phyloP scores from a whole-genome alignment of 1,140 invertebrate species.

The Sycobia sp. region DNA sequence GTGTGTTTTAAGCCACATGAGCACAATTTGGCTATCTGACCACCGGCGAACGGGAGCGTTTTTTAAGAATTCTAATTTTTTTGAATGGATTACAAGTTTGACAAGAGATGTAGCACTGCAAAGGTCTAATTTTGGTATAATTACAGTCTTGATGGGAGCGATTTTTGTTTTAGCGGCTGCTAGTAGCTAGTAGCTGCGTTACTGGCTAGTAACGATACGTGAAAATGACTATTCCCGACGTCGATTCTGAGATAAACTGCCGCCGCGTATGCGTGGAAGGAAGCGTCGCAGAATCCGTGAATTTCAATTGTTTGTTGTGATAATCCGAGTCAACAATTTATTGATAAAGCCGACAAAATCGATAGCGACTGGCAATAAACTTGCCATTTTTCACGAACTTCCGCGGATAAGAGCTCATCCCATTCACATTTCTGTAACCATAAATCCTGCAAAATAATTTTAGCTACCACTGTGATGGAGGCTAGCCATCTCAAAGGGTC shows the following conservation, averaged over 20 bases:
- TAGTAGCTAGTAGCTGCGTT: too few relatives aligned
- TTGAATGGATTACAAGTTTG: neutral
- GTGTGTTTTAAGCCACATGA: neutral
- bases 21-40: neutral
- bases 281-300: constrained; percentile 33
- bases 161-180: constrained; percentile 20
- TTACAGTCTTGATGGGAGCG: constrained; percentile 9
- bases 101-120: neutral
- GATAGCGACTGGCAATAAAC: too few relatives aligned
- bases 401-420: too few relatives aligned
- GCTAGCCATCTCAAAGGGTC: neutral
- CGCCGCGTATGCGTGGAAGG: constrained; percentile 11
- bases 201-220: neutral
- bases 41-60: neutral
- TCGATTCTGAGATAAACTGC: constrained; percentile 21
- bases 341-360: too few relatives aligned
- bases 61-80: neutral
- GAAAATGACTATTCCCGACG: too few relatives aligned
- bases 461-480: neutral
- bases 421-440: neutral
- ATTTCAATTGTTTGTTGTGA: too few relatives aligned
- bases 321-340: too few relatives aligned
- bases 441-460: neutral
- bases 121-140: constrained; percentile 18
- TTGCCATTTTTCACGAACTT: too few relatives aligned